phyloP scores from a whole-genome alignment of 2,797 vertebrate genomes.

The Syncerus caffer region DNA sequence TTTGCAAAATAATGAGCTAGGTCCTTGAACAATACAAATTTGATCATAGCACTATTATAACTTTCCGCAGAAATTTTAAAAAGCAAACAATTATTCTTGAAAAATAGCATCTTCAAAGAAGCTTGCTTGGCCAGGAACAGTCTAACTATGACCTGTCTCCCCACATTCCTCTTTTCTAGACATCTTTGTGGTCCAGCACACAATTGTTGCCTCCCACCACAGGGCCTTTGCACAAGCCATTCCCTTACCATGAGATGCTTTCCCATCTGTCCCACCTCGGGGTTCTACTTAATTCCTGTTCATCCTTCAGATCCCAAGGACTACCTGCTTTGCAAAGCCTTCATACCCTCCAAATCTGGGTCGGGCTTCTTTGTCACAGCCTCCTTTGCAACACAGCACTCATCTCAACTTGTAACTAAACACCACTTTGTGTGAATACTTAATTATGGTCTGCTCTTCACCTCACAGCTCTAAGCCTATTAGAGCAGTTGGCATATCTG shows the following conservation, averaged over 20 bases:
- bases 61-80: not conserved
- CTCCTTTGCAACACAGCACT: not conserved
- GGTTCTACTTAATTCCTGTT: not conserved
- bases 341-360: not conserved
- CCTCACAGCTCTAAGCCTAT: not conserved
- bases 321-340: not conserved
- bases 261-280: not conserved
- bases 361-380: not conserved
- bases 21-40: not conserved
- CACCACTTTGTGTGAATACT: not conserved
- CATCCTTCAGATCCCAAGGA: not conserved
- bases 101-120: not conserved
- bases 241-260: not conserved
- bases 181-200: not conserved
- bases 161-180: not conserved
- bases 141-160: not conserved
- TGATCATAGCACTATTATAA: not conserved
- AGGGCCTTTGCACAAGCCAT: not conserved
- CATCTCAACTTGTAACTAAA: not conserved
- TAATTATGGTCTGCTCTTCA: not conserved
- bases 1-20: not conserved
- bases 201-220: not conserved
- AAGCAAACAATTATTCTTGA: not conserved
- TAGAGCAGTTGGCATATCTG: not conserved
- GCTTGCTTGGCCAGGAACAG: not conserved